phyloP scores from a whole-genome alignment of 2,888 invertebrate species.

The Toxonevra muliebris region DNA sequence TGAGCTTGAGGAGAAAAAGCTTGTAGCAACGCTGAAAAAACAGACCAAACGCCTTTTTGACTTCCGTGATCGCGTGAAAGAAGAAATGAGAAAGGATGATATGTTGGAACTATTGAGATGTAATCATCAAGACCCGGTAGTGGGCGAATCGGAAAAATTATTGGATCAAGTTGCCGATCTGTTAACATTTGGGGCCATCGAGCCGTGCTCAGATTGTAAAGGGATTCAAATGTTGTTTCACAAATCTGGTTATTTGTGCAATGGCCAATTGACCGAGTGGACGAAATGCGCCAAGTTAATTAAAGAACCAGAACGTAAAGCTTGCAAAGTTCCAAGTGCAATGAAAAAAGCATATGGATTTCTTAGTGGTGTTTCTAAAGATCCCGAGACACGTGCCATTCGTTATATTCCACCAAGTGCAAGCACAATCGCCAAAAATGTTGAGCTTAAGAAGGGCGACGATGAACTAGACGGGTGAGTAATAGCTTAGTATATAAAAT shows the following conservation, averaged over 20 bases:
- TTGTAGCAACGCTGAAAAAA: slow-evolving; percentile 67
- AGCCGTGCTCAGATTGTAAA: slow-evolving; percentile 81
- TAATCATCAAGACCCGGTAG: slow-evolving; percentile 78
- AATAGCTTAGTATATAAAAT: not conserved
- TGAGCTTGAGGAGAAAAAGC: slow-evolving; percentile 68
- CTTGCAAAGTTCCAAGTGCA: slow-evolving; percentile 75
- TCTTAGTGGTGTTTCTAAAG: slow-evolving; percentile 72
- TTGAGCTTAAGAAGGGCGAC: slow-evolving; percentile 55
- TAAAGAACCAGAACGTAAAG: slow-evolving; percentile 76
- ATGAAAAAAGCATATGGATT: slow-evolving; percentile 69
- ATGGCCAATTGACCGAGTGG: slow-evolving; percentile 80
- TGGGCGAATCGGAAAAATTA: slow-evolving; percentile 70
- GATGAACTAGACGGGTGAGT: slow-evolving; percentile 62
- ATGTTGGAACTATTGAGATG: slow-evolving; percentile 72
- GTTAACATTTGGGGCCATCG: slow-evolving; percentile 87
- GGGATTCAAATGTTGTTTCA: slow-evolving; percentile 76
- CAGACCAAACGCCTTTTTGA: slow-evolving; percentile 66
- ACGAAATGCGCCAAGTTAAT: slow-evolving; percentile 81
- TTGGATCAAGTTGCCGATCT: slow-evolving; percentile 82
- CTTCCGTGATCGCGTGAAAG: slow-evolving; percentile 72
- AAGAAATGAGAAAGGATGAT: slow-evolving; percentile 70
- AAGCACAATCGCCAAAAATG: slow-evolving; percentile 48
- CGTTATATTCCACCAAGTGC: slow-evolving; percentile 67
- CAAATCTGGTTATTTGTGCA: slow-evolving; percentile 85
- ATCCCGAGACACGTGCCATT: slow-evolving; percentile 70